phyloP scores from a whole-genome alignment of 2,888 invertebrate genomes.

The Glaucopsyche alexis region DNA sequence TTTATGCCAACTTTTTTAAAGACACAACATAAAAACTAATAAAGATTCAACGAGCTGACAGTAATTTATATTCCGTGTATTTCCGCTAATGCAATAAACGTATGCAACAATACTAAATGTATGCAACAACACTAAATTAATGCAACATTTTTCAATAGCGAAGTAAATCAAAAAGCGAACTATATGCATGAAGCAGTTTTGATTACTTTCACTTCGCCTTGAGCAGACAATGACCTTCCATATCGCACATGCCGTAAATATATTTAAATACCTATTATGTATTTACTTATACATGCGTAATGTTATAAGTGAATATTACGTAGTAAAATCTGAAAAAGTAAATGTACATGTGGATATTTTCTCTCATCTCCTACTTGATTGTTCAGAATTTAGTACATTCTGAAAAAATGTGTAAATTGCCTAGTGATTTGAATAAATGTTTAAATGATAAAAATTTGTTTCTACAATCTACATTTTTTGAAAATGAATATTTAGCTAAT shows the following conservation, averaged over 20 bases:
- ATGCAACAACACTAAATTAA: background rate
- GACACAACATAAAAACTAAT: background rate
- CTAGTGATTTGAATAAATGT: no score
- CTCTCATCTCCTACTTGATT: no score
- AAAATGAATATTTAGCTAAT: no score
- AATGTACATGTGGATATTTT: no score
- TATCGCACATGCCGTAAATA: constrained; percentile 9
- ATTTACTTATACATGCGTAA: no score
- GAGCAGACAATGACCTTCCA: constrained; percentile 23
- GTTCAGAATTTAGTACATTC: no score
- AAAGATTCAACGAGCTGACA: background rate
- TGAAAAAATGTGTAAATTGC: no score
- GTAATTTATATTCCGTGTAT: background rate
- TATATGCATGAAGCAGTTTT: constrained; percentile 11
- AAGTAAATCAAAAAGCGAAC: background rate
- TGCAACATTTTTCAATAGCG: background rate
- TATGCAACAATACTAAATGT: background rate
- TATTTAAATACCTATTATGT: background rate
- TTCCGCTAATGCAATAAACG: background rate
- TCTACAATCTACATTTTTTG: no score
- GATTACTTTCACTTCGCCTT: constrained; percentile 19
- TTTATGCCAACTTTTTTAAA: background rate
- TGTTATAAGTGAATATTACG: no score
- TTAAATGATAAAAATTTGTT: no score
- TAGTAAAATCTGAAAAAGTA: no score